Conservation (phyloP, 2,113 vertebrate species). For the Panurus biarmicus region DNA sequence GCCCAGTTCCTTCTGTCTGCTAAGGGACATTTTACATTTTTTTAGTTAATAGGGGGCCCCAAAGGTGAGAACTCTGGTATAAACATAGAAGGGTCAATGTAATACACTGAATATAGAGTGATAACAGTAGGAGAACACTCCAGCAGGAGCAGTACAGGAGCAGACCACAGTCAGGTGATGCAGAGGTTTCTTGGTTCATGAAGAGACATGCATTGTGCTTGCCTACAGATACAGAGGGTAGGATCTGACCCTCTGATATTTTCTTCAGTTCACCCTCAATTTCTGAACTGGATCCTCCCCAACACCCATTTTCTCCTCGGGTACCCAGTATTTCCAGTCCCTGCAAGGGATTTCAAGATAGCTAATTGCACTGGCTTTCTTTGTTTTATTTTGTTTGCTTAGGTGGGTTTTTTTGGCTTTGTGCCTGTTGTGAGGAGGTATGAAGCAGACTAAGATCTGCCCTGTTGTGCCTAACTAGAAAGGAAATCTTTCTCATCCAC, state of each 20-base stretch:
- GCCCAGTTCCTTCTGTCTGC: neutral
- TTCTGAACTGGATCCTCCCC: neutral
- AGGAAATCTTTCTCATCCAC: slow-evolving; percentile 13
- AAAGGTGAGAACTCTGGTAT: neutral
- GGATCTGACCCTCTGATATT: neutral
- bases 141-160: neutral
- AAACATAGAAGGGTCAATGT: neutral
- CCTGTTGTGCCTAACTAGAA: slow-evolving; percentile 3
- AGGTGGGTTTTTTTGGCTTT: neutral
- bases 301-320: neutral
- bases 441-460: neutral
- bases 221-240: neutral
- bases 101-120: neutral
- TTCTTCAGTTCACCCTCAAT: neutral
- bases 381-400: neutral
- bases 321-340: neutral
- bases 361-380: neutral
- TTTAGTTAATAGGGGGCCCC: neutral
- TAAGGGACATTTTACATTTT: neutral
- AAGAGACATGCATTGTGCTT: neutral
- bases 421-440: neutral
- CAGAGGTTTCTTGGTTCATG: neutral
- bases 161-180: neutral
- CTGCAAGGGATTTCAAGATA: neutral
- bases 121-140: neutral